A percentile compares a stretch with the other conserved stretches of the same genome.
Evolutionary conservation across 2,797 vertebrate genomes (phyloP).

Genomic region (Cossypha niveicapilla): DNA sequence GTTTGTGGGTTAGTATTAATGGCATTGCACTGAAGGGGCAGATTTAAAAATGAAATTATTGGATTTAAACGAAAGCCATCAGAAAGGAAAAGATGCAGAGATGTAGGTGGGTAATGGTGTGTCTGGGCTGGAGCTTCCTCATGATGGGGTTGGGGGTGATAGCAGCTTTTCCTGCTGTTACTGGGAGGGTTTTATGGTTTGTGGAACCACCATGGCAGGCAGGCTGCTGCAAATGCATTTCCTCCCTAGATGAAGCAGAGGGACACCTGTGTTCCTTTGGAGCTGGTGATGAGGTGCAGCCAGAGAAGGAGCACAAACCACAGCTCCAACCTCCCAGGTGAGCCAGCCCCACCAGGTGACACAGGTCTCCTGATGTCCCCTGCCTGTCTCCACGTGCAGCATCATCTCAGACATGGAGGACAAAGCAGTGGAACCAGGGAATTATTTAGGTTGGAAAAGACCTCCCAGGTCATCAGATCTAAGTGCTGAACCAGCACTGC

Average conservation of each 20-base stretch:
- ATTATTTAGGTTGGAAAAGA: not conserved
- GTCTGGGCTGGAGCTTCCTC: not conserved
- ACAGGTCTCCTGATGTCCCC: accelerated
- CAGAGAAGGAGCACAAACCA: not conserved
- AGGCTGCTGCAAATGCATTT: not conserved
- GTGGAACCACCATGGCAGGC: accelerated
- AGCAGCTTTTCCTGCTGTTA: not conserved
- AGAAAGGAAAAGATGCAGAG: not conserved
- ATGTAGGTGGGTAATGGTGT: not conserved
- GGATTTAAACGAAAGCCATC: not conserved
- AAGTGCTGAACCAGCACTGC: not conserved
- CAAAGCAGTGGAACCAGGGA: not conserved
- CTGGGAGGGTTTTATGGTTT: not conserved
- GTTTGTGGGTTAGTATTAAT: conserved; percentile 9
- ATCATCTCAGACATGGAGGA: not conserved
- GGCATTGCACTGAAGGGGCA: not conserved
- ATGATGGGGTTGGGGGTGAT: not conserved
- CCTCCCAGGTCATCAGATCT: accelerated
- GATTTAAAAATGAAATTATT: not conserved
- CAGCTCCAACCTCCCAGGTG: accelerated
- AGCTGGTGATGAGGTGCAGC: not conserved
- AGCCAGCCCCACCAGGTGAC: not conserved
- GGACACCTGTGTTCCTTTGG: accelerated
- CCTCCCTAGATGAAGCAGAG: not conserved
- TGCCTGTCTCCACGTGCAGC: not conserved